Percentiles rank a stretch among this genome's conserved stretches.
Evolutionary conservation across 2,113 vertebrate genomes (phyloP).

Genomic region (Oryzias melastigma): DNA sequence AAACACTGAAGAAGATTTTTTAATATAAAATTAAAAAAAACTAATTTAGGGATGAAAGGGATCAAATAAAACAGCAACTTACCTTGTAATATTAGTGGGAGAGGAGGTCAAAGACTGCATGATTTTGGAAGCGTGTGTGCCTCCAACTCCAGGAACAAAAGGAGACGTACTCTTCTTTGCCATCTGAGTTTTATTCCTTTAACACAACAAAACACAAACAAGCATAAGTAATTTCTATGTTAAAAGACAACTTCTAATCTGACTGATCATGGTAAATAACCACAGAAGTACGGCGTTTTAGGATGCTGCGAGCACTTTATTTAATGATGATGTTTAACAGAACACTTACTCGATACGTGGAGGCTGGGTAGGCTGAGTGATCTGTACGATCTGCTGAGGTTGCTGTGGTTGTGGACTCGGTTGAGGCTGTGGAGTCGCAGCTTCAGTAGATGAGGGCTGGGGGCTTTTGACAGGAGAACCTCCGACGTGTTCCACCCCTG

Average conservation of each 20-base stretch:
- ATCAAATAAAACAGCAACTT: constrained; percentile 10
- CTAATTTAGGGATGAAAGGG: too few species aligned
- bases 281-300: too few species aligned
- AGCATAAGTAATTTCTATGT: not conserved
- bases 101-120: constrained; percentile 54
- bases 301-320: too few species aligned
- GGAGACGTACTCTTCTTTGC: constrained; percentile 96
- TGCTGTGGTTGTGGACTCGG: constrained; percentile 30
- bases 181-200: constrained; percentile 87
- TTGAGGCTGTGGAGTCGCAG: constrained; percentile 12
- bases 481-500: constrained; percentile 77
- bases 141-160: constrained; percentile 70
- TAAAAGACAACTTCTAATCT: not conserved
- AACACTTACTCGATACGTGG: constrained; percentile 70
- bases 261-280: too few species aligned
- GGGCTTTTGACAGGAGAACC: constrained; percentile 44
- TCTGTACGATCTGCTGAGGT: constrained; percentile 8
- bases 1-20: too few species aligned
- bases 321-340: not conserved
- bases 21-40: too few species aligned
- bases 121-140: constrained; percentile 67
- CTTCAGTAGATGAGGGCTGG: constrained; percentile 23
- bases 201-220: not conserved
- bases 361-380: constrained; percentile 22
- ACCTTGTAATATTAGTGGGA: constrained; percentile 53